Percentiles rank a stretch among this genome's conserved stretches.
Evolutionary conservation across 64 coral and sea anemone genomes (phyloP).

Genomic region (Stichodactyla mertensii): DNA sequence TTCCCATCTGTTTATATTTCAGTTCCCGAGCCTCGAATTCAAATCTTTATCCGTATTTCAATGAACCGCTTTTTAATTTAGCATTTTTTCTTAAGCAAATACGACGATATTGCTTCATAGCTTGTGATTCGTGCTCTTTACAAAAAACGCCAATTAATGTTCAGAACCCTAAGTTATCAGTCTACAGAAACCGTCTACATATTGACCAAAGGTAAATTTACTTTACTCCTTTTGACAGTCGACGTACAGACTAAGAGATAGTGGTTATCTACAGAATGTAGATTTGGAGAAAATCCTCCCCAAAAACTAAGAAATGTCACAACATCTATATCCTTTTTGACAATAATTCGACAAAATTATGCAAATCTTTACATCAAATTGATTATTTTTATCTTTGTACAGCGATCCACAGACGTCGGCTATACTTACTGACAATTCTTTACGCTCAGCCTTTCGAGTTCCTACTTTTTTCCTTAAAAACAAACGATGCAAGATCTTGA

Average conservation of each 20-base stretch:
- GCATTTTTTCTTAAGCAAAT: conserved; percentile 1
- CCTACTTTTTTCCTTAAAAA: not conserved
- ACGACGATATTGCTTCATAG: not conserved
- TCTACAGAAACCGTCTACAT: not conserved
- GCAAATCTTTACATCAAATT: not conserved
- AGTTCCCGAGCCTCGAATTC: no score
- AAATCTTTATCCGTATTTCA: not conserved
- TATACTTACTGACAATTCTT: not conserved
- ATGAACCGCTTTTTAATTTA: not conserved
- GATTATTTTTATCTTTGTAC: not conserved
- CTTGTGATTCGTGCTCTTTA: not conserved
- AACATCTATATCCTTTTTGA: not conserved
- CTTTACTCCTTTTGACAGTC: not conserved
- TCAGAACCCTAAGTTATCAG: not conserved
- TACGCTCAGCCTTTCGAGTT: not conserved
- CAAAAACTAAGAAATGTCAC: not conserved
- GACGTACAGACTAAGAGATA: not conserved
- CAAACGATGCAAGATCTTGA: no score
- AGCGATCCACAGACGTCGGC: not conserved
- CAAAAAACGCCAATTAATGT: conserved; percentile 3
- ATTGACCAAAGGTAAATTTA: conserved; percentile 3
- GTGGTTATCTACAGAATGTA: not conserved
- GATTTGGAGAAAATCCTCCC: not conserved
- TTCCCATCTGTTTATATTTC: no score
- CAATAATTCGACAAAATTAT: not conserved